Base-by-base conservation (phyloP, 2,888 invertebrate genomes). In the Tortrix viridana region DNA sequence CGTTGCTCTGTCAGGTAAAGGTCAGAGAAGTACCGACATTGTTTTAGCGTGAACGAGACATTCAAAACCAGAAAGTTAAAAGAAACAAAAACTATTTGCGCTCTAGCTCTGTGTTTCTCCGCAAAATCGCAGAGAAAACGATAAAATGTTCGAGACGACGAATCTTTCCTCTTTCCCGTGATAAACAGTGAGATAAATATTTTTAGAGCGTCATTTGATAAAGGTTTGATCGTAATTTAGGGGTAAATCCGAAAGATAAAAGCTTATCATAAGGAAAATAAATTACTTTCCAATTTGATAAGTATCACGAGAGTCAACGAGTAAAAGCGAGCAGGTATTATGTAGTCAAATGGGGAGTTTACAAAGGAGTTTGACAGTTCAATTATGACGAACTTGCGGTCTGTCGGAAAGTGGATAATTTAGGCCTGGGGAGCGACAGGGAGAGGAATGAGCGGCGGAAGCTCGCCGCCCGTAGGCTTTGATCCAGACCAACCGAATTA, bases 311-410 rank as follows among this genome's bases (percentile, higher is more conserved):
- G 12, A 32, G 12, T 32, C 32, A 32, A 32, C 32, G 32, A 32
- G 32, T 32, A 46, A 56, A 44, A 46, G 9, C 2, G 12, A 32
- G 3, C 14, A 37, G 41, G 44, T 44, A 19, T 44, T 44, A 47
- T 53, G 26, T 38, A 37, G 46, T 58, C 53, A 43, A 58, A 48
- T 53, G 32, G 19, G 52, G 32, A 48, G 52, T 47, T 53, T 57
- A 53, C 32, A 26, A 48, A 57, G 26, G 41, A 62, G 62, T 57
- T 62, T 52, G 56, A 52, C 62, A 62, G 52, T 62, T 58, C 41
- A 58, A 53, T 63, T 63, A 62, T 57, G 46, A 57, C 47, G 23
- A 53, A 26, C 52, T 52, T 52, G 56, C 19, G 55, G 43, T 19
- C 18, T 47, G 19, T 20, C 19, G 26, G 58, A 26, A 14, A 41